Evolutionary conservation across 2,797 vertebrate species (phyloP), one percentile per base, ranked within the genome.

Genomic region (Ptychobarbus kaznakovi): DNA sequence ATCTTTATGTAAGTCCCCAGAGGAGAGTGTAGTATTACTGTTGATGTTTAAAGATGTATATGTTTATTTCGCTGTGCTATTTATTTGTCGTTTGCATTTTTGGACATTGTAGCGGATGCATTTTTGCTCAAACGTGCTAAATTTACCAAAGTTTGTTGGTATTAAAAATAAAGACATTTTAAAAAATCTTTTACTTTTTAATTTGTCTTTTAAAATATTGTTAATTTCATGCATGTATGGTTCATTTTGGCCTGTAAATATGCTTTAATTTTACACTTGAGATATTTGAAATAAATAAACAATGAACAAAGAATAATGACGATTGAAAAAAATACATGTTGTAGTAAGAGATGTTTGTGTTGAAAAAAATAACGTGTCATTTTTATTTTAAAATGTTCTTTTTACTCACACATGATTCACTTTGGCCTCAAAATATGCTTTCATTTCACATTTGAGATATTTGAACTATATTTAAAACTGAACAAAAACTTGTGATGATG

Each of bases 61-160:
- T 87, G 87, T 86, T 90, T 87, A 69, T 87, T 86, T 89, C 74
- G 85, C 86, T 90, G 84, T 91, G 86, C 87, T 92, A 91, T 91
- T 91, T 92, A 92, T 92, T 92, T 90, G 87, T 89, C 40, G 58
- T 76, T 53, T 86, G 88, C 72, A 88, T 86, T 87, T 68, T 81
- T 53, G 74, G 84, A 84, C 35, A 16, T 84, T 88, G 88, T 87
- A 72, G 72, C 86, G 74, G 88, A 80, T 84, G 83, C 86, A 86
- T 89, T 90, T 85, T 84, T 89, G 87, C 88, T 87, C 80, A 88
- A 80, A 79, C 90, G 86, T 89, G 89, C 91, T 92, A 89, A 92
- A 84, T 86, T 89, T 82, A 90, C 90, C 91, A 91, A 92, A 91
- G 90, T 91, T 89, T 88, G 80, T 91, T 92, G 90, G 91, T 91